Evolutionary conservation across 2,888 invertebrate genomes (phyloP).

Genomic region (Tetanocera ferruginea): DNA sequence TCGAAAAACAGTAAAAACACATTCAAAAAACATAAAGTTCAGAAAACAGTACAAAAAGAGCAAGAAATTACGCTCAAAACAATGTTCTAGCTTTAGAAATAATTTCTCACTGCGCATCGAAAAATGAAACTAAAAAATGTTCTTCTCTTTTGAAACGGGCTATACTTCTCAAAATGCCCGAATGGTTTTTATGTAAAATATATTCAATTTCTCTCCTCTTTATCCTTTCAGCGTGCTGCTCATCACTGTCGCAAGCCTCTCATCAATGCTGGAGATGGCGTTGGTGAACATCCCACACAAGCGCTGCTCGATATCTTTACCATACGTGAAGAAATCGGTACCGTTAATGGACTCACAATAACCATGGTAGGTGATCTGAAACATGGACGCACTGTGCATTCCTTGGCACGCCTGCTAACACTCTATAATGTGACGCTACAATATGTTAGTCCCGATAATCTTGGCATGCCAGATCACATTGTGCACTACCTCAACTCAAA

Average conservation of each 20-base stretch:
- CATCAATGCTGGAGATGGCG: constrained; percentile 98
- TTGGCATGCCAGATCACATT: constrained; percentile 93
- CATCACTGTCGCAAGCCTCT: constrained; percentile 88
- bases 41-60: too few relatives aligned
- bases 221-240: constrained; percentile 78
- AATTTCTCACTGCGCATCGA: too few relatives aligned
- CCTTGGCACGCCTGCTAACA: constrained; percentile 92
- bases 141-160: too few relatives aligned
- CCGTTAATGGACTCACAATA: constrained; percentile 96
- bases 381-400: constrained; percentile 98
- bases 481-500: constrained; percentile 82
- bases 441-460: constrained; percentile 88
- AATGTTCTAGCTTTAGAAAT: too few relatives aligned
- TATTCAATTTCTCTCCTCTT: constrained; percentile 51
- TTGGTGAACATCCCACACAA: constrained; percentile 98
- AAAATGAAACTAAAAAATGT: too few relatives aligned
- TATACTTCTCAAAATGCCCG: too few relatives aligned
- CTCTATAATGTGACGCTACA: constrained; percentile 93
- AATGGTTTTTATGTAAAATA: too few relatives aligned
- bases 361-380: constrained; percentile 99
- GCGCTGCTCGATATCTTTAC: constrained; percentile 97
- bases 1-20: too few relatives aligned
- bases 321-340: constrained; percentile 98
- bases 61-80: too few relatives aligned
- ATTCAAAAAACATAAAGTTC: too few relatives aligned